Evolutionary conservation across 2,888 invertebrate species (phyloP).

Genomic region (Ligdia adustata): DNA sequence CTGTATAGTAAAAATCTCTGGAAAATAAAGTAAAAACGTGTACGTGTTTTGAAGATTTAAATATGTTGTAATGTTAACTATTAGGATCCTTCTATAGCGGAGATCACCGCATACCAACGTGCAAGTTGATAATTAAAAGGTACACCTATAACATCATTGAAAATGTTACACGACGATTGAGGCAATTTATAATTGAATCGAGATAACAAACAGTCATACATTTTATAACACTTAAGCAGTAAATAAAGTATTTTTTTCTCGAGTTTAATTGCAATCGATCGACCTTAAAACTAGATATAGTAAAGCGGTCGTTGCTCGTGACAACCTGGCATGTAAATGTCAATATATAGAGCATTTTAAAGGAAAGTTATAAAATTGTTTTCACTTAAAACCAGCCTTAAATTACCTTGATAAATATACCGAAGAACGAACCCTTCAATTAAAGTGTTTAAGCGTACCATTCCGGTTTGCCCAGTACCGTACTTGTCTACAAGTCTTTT

Average conservation of each 20-base stretch:
- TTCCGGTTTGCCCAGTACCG: conserved; percentile 61
- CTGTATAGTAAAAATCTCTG: too few relatives aligned
- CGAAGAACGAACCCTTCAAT: conserved; percentile 69
- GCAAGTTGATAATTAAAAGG: too few relatives aligned
- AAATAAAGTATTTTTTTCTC: not conserved
- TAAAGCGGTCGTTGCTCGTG: conserved; percentile 23
- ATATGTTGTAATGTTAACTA: too few relatives aligned
- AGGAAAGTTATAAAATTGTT: conserved; percentile 68
- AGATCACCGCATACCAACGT: too few relatives aligned
- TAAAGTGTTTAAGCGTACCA: conserved; percentile 50
- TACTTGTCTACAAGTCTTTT: conserved; percentile 29
- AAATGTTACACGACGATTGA: too few relatives aligned
- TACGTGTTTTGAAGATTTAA: too few relatives aligned
- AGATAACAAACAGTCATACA: too few relatives aligned
- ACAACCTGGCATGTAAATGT: conserved; percentile 51
- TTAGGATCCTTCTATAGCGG: too few relatives aligned
- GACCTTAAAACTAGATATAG: conserved; percentile 10
- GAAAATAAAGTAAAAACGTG: too few relatives aligned
- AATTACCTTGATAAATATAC: conserved; percentile 68
- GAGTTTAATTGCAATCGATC: not conserved
- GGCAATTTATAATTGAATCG: too few relatives aligned
- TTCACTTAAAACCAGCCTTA: conserved; percentile 71
- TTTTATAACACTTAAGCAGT: too few relatives aligned
- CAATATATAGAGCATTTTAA: conserved; percentile 73
- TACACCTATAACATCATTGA: too few relatives aligned